Conservation (phyloP, 2,888 invertebrate species). For the Macropis europaea region DNA sequence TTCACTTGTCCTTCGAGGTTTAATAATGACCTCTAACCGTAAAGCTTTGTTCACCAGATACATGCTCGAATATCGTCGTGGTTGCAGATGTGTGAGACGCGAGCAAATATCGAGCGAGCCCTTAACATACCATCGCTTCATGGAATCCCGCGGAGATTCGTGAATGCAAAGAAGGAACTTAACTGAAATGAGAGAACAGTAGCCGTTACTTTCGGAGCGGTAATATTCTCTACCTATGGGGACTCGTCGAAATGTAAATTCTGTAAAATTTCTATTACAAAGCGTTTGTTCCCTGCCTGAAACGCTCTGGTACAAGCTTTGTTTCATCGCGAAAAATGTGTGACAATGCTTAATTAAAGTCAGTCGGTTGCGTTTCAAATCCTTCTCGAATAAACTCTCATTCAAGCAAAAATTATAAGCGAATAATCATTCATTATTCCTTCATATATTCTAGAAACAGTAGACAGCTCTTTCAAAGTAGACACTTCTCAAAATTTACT, state of each 20-base stretch:
- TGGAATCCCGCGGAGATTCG: constrained; percentile 41
- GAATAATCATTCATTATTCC: too few relatives aligned
- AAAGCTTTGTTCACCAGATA: constrained; percentile 47
- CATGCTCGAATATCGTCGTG: constrained; percentile 49
- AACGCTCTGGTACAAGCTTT: not conserved
- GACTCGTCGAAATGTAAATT: constrained; percentile 25
- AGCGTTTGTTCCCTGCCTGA: not conserved
- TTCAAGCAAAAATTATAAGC: too few relatives aligned
- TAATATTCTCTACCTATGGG: constrained; percentile 14
- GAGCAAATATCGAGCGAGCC: constrained; percentile 62
- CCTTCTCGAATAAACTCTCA: too few relatives aligned
- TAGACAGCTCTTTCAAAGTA: too few relatives aligned
- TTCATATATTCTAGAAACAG: too few relatives aligned
- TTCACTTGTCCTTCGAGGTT: constrained; percentile 59
- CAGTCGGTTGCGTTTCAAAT: too few relatives aligned
- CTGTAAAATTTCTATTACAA: not conserved
- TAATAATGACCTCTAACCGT: constrained; percentile 61
- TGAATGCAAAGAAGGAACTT: constrained; percentile 3
- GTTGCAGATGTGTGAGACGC: constrained; percentile 60
- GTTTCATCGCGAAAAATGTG: not conserved
- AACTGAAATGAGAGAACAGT: constrained; percentile 2
- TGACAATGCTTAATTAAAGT: not conserved
- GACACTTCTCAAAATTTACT: too few relatives aligned
- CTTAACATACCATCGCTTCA: constrained; percentile 51
- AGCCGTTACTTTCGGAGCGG: not conserved